These are phyloP conservation scores for Helicoverpa armigera DNA, from an alignment of 1,140 invertebrate species.

Conservation along the genomic window DNA sequence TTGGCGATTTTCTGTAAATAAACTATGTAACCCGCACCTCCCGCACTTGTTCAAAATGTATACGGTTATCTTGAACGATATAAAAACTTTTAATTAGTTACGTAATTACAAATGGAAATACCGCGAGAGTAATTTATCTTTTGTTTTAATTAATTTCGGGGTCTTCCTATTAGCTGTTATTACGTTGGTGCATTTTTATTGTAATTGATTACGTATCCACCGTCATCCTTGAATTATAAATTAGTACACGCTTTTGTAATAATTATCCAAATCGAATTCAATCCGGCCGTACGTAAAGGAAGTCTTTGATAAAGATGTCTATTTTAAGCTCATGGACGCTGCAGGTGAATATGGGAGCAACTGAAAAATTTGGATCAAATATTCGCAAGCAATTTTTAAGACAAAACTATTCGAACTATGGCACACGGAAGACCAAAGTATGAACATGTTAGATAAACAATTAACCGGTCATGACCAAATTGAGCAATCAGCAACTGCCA, in stretches of 20 bases:
- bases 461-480: not conserved
- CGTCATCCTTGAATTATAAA: conserved; percentile 59
- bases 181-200: conserved; percentile 49
- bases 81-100: conserved; percentile 43
- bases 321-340: conserved; percentile 67
- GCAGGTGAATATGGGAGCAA: conserved; percentile 59
- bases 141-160: conserved; percentile 52
- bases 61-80: not conserved
- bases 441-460: not conserved
- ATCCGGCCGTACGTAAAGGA: conserved; percentile 65
- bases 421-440: not conserved
- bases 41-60: not conserved
- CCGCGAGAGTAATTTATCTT: conserved; percentile 46
- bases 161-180: conserved; percentile 39
- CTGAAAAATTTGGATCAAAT: conserved; percentile 58
- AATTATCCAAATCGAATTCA: conserved; percentile 60
- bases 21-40: not conserved
- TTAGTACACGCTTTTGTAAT: conserved; percentile 60
- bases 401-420: not conserved
- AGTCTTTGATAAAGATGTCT: conserved; percentile 81
- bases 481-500: not conserved
- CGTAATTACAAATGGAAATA: conserved; percentile 35
- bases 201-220: conserved; percentile 54
- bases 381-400: conserved; percentile 2
- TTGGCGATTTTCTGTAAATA: not conserved